Base-by-base conservation (phyloP, 2,888 invertebrate genomes). In the Zaprionus lineosus region DNA sequence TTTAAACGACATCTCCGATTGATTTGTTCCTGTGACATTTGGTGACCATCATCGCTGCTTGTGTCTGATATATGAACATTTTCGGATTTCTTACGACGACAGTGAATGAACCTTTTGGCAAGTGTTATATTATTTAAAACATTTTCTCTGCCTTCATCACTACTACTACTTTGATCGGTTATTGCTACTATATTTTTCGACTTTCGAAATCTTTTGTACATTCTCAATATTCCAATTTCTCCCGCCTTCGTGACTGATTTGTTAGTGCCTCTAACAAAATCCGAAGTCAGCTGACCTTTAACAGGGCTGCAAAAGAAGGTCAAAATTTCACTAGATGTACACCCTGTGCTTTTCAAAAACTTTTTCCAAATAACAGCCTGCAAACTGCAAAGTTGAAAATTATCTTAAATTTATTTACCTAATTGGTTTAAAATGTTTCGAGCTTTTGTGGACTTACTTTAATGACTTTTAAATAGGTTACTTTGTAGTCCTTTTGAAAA, bases 41-140 rank as follows among this genome's bases (percentile, higher is more conserved):
- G n/a, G n/a, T n/a, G n/a, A n/a, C n/a, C n/a, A 11, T 61, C 72
- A 12, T 61, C 61, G 33, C 55, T 66, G 40, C 70, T 71, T 1
- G 53, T 12, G 4, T 65, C 66, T 0, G 64, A 66, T 12, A 69
- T 69, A 0, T 14, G 1, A 0, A 51, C 5, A 1, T 33, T 36
- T 0, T 15, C 4, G 2, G 1, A 9, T 5, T 26, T 7, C 7
- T 0, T 18, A 3, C n/a, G 21, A 2, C 12, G 52, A 2, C 16
- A 4, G 0, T 28, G 50, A 9, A 24, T n/a, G 26, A 43, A 53
- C 43, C 55, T 55, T 5, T 34, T n/a, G n/a, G 46, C 19, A 18
- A 41, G 5, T 3, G 24, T 15, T 34, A n/a, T 7, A 9, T 14
- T 60, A 3, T 7, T 15, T 41, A 29, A 34, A 5, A 14, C 2